Evolutionary conservation across 2,888 invertebrate species (phyloP).

Genomic region (Podabrus alpinus): DNA sequence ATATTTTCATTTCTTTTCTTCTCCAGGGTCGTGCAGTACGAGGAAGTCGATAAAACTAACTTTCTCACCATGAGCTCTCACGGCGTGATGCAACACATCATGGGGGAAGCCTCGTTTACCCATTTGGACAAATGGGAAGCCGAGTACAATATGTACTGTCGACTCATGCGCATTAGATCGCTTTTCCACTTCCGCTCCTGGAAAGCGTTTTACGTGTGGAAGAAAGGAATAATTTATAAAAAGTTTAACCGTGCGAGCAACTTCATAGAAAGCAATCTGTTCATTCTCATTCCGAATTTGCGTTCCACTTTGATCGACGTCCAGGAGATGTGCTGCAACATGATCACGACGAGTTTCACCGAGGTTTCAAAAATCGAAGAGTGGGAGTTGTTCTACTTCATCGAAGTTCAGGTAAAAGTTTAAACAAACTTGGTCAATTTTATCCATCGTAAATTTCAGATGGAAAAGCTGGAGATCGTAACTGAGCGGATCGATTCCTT

Average conservation of each 20-base stretch:
- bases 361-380: constrained; percentile 60
- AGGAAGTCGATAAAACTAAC: constrained; percentile 69
- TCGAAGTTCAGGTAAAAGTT: constrained; percentile 66
- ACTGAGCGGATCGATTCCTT: constrained; percentile 56
- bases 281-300: constrained; percentile 73
- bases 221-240: constrained; percentile 67
- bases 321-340: constrained; percentile 68
- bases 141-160: constrained; percentile 79
- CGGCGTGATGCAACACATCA: constrained; percentile 78
- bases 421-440: too few relatives aligned
- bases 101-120: constrained; percentile 77
- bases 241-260: constrained; percentile 67
- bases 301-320: constrained; percentile 73
- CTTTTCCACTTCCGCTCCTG: constrained; percentile 72
- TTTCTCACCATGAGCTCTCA: constrained; percentile 81
- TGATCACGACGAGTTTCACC: constrained; percentile 66
- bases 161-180: constrained; percentile 74
- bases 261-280: constrained; percentile 69
- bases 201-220: constrained; percentile 84
- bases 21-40: constrained; percentile 73
- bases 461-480: constrained; percentile 53
- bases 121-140: constrained; percentile 79
- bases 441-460: constrained; percentile 44
- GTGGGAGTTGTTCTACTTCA: constrained; percentile 68
- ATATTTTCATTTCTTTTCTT: constrained; percentile 15